Base-by-base conservation (phyloP, 2,888 invertebrate genomes). In the Amblyjoppa fuscipennis region DNA sequence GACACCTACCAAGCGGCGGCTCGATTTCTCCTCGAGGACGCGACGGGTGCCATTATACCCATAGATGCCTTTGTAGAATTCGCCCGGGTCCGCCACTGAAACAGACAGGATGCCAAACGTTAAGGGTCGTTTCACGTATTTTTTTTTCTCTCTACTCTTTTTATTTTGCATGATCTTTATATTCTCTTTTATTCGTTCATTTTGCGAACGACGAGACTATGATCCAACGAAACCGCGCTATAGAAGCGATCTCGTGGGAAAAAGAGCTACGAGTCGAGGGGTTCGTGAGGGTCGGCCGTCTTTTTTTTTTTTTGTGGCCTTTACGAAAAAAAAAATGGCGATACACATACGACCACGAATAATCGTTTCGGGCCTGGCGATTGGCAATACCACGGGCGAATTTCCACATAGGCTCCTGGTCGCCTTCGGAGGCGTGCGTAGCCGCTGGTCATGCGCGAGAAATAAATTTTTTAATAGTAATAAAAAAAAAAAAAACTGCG, bases 31-130 rank as follows among this genome's bases (percentile, higher is more conserved):
- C 95, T 96, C 96, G 94, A 94, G 93, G 94, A 94, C 94, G 95
- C 95, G 95, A 95, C 95, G 95, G 94, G 95, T 95, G 95, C 96
- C 96, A 96, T 96, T 97, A 97, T 96, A 97, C 96, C 95, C 95
- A 95, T 96, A 96, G 96, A 96, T 96, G 96, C 96, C 96, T 96
- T 97, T 97, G 97, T 96, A 97, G 97, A 96, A 96, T 96, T 97
- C 97, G 96, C 96, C 96, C 96, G 96, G 96, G 96, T 96, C 96
- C 96, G 96, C 96, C 95, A 90, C 97, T 96, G 94, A 94, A 94
- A 94, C 94, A 94, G 93, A 94, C 93, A 94, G 92, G 92, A 97
- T 95, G 89, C 96, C 96, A 94, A 93, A 91, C 91, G 93, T 94
- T 94, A 93, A 89, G 92, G 92, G 89, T 88, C 88, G 86, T 88